A percentile compares a stretch with the other conserved stretches of the same genome.
Conservation (phyloP, 1,140 invertebrate genomes). For the Pseudomyrmex cubaensis region DNA sequence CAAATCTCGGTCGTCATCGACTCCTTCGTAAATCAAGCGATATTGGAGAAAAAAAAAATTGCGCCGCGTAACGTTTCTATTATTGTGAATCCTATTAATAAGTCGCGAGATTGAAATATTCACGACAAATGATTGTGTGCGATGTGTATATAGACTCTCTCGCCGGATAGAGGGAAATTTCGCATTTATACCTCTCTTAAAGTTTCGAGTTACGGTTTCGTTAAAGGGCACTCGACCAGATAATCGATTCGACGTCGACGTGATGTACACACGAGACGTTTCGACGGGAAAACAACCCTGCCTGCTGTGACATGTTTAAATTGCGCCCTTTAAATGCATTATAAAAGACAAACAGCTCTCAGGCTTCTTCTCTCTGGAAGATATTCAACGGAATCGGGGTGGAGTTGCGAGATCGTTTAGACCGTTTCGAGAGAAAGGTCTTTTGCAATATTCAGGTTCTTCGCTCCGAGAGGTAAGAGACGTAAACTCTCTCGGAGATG, state of each 20-base stretch:
- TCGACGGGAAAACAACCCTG: not conserved
- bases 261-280: slow-evolving; percentile 3
- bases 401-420: no score
- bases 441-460: no score
- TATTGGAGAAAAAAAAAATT: not conserved
- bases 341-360: no score
- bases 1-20: not conserved
- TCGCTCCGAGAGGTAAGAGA: no score
- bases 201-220: not conserved
- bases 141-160: not conserved
- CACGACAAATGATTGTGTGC: no score
- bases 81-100: slow-evolving; percentile 2
- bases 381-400: not conserved
- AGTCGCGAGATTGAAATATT: not conserved
- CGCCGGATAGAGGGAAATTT: no score
- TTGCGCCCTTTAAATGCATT: not conserved
- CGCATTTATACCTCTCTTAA: not conserved
- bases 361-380: not conserved
- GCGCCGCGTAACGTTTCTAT: not conserved
- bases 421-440: no score
- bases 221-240: not conserved
- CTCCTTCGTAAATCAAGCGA: not conserved
- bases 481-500: not conserved
- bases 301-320: not conserved
- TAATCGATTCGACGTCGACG: not conserved